Percentiles rank a stretch among this genome's conserved stretches.
phyloP scores from a whole-genome alignment of 2,113 vertebrate species.

The Pycnonotus jocosus region DNA sequence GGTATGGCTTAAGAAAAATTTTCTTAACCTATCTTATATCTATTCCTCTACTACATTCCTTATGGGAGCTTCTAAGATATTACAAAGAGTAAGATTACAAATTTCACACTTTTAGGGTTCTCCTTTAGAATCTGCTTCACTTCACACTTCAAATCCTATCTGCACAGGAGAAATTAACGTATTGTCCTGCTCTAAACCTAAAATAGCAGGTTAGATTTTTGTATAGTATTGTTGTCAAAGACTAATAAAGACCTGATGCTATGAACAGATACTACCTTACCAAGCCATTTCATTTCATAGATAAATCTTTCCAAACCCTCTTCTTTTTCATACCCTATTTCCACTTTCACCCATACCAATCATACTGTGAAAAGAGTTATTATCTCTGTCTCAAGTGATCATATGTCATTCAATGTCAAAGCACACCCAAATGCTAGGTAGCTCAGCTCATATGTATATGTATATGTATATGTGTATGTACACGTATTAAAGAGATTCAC shows the following conservation, averaged over 20 bases:
- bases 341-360: not conserved
- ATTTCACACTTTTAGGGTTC: not conserved
- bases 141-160: not conserved
- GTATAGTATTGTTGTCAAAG: not conserved
- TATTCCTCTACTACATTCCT: not conserved
- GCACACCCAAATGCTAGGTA: not conserved
- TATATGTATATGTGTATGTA: accelerated
- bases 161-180: not conserved
- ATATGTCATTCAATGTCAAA: not conserved
- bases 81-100: not conserved
- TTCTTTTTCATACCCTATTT: not conserved
- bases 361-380: not conserved
- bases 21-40: not conserved
- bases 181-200: not conserved
- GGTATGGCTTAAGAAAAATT: not conserved
- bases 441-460: not conserved
- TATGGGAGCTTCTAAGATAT: not conserved
- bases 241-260: not conserved
- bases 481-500: not conserved
- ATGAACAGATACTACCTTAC: not conserved
- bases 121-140: not conserved
- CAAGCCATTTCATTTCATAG: not conserved
- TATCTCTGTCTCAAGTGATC: not conserved
- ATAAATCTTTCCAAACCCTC: not conserved
- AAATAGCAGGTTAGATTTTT: not conserved